These are phyloP conservation scores for Scolopax bukidnonensis DNA, from an alignment of 2,797 vertebrate species.

Conservation along the genomic window DNA sequence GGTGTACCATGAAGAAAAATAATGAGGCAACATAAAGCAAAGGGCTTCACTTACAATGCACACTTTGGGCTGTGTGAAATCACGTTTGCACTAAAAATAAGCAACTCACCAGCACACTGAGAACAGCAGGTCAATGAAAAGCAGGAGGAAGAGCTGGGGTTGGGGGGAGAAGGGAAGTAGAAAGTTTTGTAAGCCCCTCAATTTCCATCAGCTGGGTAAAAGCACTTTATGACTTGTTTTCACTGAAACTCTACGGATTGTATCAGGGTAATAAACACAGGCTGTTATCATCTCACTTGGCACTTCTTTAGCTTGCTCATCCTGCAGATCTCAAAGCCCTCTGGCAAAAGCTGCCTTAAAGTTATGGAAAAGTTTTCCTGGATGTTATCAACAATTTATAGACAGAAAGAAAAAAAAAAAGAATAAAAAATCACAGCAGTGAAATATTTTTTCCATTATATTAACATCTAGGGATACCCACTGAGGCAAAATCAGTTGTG, in stretches of 20 bases:
- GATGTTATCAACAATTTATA: neutral
- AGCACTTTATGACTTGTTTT: neutral
- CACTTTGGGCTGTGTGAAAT: neutral
- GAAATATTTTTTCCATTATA: neutral
- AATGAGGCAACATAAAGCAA: conserved; percentile 8
- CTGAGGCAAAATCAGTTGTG: neutral
- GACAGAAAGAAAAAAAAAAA: neutral
- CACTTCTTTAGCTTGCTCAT: neutral
- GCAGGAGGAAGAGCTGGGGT: neutral
- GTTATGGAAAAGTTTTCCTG: neutral
- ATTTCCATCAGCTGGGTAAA: neutral
- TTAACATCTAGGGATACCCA: neutral
- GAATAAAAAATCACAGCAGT: neutral
- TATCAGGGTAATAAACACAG: neutral
- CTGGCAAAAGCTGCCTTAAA: neutral
- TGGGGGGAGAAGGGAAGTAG: neutral
- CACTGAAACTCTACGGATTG: neutral
- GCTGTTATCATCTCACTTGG: neutral
- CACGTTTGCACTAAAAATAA: conserved; percentile 14
- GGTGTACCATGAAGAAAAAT: neutral
- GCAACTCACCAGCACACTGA: neutral
- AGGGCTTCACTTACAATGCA: neutral
- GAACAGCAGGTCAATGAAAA: neutral
- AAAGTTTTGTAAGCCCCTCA: neutral
- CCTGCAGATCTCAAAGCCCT: neutral